Percentiles rank a stretch among this genome's conserved stretches.
These are phyloP conservation scores for Columba livia DNA, from an alignment of 2,113 vertebrate species.

Conservation along the genomic window DNA sequence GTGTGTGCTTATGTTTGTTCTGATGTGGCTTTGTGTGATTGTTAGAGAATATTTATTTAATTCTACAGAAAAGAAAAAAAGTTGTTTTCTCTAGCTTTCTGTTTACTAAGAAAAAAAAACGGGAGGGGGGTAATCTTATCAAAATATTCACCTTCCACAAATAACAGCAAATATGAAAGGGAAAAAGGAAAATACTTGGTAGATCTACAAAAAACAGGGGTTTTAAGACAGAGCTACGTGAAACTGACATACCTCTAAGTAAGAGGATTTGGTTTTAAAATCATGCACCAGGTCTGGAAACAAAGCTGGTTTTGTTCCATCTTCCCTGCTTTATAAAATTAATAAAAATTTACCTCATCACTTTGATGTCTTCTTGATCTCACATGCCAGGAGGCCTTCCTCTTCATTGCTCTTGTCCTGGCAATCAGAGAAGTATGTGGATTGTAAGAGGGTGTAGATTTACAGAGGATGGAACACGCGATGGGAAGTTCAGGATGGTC, in stretches of 20 bases:
- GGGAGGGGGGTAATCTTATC: rapidly evolving
- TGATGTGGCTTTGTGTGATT: not conserved
- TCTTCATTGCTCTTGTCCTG: not conserved
- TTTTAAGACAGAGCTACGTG: not conserved
- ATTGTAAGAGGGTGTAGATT: not conserved
- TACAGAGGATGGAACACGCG: not conserved
- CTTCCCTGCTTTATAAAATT: not conserved
- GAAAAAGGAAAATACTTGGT: not conserved
- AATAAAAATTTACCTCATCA: not conserved
- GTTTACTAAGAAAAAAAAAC: not conserved
- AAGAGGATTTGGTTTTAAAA: not conserved
- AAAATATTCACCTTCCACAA: not conserved
- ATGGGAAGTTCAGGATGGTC: not conserved
- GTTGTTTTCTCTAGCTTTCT: not conserved
- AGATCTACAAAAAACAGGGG: rapidly evolving
- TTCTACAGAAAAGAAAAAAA: not conserved
- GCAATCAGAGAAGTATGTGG: not conserved
- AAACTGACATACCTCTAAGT: not conserved
- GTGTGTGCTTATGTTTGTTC: not conserved
- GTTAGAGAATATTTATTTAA: not conserved
- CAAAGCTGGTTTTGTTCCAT: not conserved
- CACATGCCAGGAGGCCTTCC: not conserved
- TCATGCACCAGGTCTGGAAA: not conserved
- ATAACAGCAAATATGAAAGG: not conserved
- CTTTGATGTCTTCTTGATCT: not conserved